A percentile compares a stretch with the other conserved stretches of the same genome.
phyloP scores from a whole-genome alignment of 2,888 invertebrate species.

The Sesia apiformis region DNA sequence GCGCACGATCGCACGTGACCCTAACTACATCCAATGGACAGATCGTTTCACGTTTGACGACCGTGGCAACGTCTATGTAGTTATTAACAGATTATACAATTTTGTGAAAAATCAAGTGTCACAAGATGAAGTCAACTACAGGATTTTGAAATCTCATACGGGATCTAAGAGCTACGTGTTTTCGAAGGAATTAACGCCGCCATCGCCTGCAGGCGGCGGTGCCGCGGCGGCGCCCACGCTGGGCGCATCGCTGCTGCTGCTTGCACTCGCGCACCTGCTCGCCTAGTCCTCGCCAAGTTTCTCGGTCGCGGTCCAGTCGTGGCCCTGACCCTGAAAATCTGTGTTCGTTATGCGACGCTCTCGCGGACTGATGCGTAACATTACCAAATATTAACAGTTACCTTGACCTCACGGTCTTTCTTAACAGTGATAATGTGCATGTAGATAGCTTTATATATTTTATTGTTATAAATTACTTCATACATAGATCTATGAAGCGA shows the following conservation, averaged over 20 bases:
- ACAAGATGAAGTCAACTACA: constrained; percentile 77
- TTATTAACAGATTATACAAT: constrained; percentile 80
- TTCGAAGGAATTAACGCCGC: constrained; percentile 41
- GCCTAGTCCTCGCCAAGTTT: constrained; percentile 35
- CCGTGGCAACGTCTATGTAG: constrained; percentile 77
- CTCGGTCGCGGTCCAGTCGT: constrained; percentile 17
- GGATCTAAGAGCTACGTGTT: constrained; percentile 79
- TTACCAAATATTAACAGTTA: constrained; percentile 71
- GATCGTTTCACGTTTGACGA: constrained; percentile 81
- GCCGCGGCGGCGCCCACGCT: constrained; percentile 39
- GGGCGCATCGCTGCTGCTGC: constrained; percentile 36
- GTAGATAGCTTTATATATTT: constrained; percentile 60
- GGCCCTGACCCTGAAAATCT: constrained; percentile 32
- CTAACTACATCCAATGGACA: constrained; percentile 81
- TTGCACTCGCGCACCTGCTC: constrained; percentile 48
- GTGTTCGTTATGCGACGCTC: constrained; percentile 30
- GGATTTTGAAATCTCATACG: constrained; percentile 76
- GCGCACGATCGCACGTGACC: constrained; percentile 79
- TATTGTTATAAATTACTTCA: constrained; percentile 14
- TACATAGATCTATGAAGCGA: constrained; percentile 19
- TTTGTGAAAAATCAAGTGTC: constrained; percentile 77
- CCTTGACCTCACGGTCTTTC: constrained; percentile 53
- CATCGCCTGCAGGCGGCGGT: constrained; percentile 17
- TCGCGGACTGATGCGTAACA: constrained; percentile 55
- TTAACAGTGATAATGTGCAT: constrained; percentile 58